Evolutionary conservation across 2,888 invertebrate genomes (phyloP), one percentile per base, ranked within the genome.

Genomic region (Proisotoma minuta): DNA sequence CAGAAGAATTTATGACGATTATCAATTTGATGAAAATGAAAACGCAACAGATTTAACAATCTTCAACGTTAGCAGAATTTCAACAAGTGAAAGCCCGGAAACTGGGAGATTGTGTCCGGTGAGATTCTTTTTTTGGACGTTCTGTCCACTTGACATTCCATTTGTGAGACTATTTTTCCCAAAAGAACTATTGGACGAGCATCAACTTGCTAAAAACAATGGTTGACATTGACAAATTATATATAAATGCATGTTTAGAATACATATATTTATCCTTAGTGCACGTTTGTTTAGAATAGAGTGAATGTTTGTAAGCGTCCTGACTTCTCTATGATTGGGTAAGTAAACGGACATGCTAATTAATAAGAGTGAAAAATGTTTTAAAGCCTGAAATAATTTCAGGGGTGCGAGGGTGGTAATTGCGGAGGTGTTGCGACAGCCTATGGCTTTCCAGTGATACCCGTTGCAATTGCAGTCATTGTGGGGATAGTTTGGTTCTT

Each of bases 61-160:
- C n/a, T n/a, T n/a, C n/a, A n/a, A n/a, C n/a, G n/a, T 34, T 34
- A 8, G 34, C 8, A 34, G 15, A 34, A 34, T 10, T 34, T 8
- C 8, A 15, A 34, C 34, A 15, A 34, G 8, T 34, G 34, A 10
- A 15, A 8, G 8, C 8, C 1, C 20, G 2, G 48, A 47, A n/a
- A 59, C 18, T 12, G 63, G 57, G 29, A 57, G 68, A 57, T 23
- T 63, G 47, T 68, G 66, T 52, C 66, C 68, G 63, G 66, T 70
- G 65, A 68, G 70, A 64, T 60, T 70, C 64, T 68, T 70, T 54
- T 61, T 71, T 48, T 71, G 68, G 68, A 50, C 65, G 12, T 69
- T 69, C 43, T 69, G 70, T 27, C 65, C 68, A 2, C 54, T 65
- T 26, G 64, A 68, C 40, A 63, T 62, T 15, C 70, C 70, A 18